These are phyloP conservation scores for Popillia japonica DNA, from an alignment of 1,140 invertebrate genomes.

Conservation along the genomic window DNA sequence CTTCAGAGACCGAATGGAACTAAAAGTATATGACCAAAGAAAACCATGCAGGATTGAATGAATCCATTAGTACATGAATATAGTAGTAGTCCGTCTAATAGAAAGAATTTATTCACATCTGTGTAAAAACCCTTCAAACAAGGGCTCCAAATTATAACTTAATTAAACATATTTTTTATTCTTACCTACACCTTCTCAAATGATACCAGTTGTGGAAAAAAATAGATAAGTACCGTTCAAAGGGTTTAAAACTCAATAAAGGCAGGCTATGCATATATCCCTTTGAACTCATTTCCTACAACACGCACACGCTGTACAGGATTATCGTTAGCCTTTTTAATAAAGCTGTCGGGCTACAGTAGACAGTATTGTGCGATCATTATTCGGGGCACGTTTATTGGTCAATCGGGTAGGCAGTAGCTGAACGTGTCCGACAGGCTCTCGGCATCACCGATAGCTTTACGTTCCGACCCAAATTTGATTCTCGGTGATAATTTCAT, in stretches of 20 bases:
- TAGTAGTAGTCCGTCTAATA: too few species aligned
- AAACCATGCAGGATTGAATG: too few species aligned
- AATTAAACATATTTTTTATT: too few species aligned
- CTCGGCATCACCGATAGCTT: constrained; percentile 21
- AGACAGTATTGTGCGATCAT: constrained; percentile 20
- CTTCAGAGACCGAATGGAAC: too few species aligned
- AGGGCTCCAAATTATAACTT: too few species aligned
- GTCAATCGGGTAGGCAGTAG: constrained; percentile 25
- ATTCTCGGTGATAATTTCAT: constrained; percentile 34
- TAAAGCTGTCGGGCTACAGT: constrained; percentile 14
- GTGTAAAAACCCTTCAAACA: too few species aligned
- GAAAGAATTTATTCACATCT: too few species aligned
- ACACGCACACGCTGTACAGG: constrained; percentile 15
- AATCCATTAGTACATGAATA: too few species aligned
- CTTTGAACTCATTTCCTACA: constrained; percentile 17
- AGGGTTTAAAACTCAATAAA: constrained; percentile 21
- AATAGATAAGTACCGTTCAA: neutral
- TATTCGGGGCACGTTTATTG: constrained; percentile 30
- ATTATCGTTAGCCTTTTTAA: constrained; percentile 29
- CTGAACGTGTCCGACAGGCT: constrained; percentile 8
- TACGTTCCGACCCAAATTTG: constrained; percentile 31
- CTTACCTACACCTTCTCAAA: too few species aligned
- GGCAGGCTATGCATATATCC: neutral
- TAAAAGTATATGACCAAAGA: too few species aligned
- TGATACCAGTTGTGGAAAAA: too few species aligned